phyloP scores from a whole-genome alignment of 2,888 invertebrate species.

The Panzeria rudis region DNA sequence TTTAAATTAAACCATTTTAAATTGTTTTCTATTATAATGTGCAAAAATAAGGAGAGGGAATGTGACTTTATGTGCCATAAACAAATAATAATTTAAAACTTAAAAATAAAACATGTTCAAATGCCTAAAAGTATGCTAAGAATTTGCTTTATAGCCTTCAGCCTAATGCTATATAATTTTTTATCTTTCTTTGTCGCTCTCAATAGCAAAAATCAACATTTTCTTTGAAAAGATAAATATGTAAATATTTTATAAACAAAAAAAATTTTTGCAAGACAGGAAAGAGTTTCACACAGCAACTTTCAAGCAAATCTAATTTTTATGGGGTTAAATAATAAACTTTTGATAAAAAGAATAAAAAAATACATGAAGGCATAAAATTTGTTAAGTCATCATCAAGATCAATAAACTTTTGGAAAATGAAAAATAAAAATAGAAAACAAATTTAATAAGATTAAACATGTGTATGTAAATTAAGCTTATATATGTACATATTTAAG shows the following conservation, averaged over 20 bases:
- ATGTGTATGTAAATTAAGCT: slow-evolving; percentile 21
- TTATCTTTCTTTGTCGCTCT: not conserved
- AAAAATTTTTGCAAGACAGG: not conserved
- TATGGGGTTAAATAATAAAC: slow-evolving; percentile 22
- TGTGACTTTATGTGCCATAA: slow-evolving; percentile 6
- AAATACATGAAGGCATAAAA: slow-evolving; percentile 15
- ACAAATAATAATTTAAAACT: slow-evolving; percentile 28
- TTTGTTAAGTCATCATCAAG: slow-evolving; percentile 43
- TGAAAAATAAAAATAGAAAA: not conserved
- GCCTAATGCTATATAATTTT: slow-evolving; percentile 33
- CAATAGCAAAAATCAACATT: slow-evolving; percentile 8
- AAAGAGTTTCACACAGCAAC: slow-evolving; percentile 22
- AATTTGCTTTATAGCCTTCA: slow-evolving; percentile 14
- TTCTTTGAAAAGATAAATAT: slow-evolving; percentile 26
- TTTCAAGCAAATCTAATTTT: not conserved
- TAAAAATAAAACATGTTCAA: slow-evolving; percentile 2
- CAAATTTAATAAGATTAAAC: slow-evolving; percentile 40
- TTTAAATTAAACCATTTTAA: not conserved
- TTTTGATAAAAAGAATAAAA: not conserved
- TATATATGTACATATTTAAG: not conserved
- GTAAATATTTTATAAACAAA: slow-evolving; percentile 1
- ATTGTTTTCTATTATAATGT: slow-evolving; percentile 6
- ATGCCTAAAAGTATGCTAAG: slow-evolving; percentile 40
- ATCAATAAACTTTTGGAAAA: slow-evolving; percentile 25
- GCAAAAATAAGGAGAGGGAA: not conserved